Conservation (phyloP, 2,888 invertebrate species). For the Philaethria dido region DNA sequence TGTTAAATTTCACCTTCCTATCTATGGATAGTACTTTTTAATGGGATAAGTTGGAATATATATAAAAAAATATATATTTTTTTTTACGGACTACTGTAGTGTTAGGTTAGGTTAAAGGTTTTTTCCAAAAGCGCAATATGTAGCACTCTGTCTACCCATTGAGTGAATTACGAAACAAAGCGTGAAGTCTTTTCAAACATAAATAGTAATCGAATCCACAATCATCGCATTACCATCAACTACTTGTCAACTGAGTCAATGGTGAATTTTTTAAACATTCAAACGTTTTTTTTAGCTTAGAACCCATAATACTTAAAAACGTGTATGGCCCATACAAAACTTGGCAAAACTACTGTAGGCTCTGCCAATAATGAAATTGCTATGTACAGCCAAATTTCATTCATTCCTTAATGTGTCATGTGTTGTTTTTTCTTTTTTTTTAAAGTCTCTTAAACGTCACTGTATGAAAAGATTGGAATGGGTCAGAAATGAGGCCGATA, state of each 20-base stretch:
- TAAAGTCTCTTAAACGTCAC: neutral
- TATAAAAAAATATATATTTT: too few relatives aligned
- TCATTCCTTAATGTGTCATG: constrained; percentile 20
- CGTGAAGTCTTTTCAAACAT: neutral
- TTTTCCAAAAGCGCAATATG: too few relatives aligned
- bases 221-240: too few relatives aligned
- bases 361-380: constrained; percentile 33
- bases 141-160: too few relatives aligned
- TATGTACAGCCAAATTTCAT: constrained; percentile 31
- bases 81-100: too few relatives aligned
- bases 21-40: too few relatives aligned
- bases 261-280: neutral
- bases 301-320: constrained; percentile 27
- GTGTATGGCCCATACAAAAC: constrained; percentile 15
- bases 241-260: too few relatives aligned
- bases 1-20: too few relatives aligned
- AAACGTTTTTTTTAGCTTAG: constrained; percentile 24
- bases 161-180: too few relatives aligned
- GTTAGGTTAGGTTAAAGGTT: too few relatives aligned
- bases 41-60: too few relatives aligned
- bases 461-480: constrained; percentile 12
- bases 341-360: constrained; percentile 28
- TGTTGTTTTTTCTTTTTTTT: neutral
- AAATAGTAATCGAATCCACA: too few relatives aligned
- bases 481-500: constrained; percentile 3